Conservation (phyloP, 2,797 vertebrate genomes). For the Lophius americanus region DNA sequence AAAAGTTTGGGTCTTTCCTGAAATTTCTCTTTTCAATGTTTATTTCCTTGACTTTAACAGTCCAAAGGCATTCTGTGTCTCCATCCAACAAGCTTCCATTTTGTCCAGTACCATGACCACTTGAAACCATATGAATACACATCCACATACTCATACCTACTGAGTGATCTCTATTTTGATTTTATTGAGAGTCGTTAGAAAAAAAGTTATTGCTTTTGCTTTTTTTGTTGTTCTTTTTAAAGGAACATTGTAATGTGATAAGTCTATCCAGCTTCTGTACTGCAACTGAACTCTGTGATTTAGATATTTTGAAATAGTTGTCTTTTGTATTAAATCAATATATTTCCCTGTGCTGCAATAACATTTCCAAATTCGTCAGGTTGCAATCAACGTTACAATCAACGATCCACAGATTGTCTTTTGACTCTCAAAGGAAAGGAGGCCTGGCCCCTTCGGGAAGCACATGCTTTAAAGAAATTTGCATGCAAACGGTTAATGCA, state of each 20-base stretch:
- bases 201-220: neutral
- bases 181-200: neutral
- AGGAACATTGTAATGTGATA: neutral
- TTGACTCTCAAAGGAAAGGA: constrained; percentile 15
- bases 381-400: constrained; percentile 12
- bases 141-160: constrained; percentile 6
- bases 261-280: neutral
- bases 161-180: constrained; percentile 1
- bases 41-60: constrained; percentile 73
- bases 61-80: constrained; percentile 58
- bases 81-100: constrained; percentile 34
- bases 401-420: constrained; percentile 12
- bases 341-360: neutral
- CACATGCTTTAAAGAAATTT: constrained; percentile 40
- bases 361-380: constrained; percentile 4
- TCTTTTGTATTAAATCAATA: neutral
- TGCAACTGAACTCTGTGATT: neutral
- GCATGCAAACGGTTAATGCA: constrained; percentile 46
- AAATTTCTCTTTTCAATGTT: constrained; percentile 73
- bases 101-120: constrained; percentile 38
- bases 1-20: constrained; percentile 67
- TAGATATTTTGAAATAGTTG: neutral
- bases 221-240: neutral
- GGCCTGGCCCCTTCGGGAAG: constrained; percentile 27
- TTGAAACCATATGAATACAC: constrained; percentile 25